Percentiles rank a stretch among this genome's conserved stretches.
Conservation (phyloP, 2,888 invertebrate genomes). For the Laspeyria flexula region DNA sequence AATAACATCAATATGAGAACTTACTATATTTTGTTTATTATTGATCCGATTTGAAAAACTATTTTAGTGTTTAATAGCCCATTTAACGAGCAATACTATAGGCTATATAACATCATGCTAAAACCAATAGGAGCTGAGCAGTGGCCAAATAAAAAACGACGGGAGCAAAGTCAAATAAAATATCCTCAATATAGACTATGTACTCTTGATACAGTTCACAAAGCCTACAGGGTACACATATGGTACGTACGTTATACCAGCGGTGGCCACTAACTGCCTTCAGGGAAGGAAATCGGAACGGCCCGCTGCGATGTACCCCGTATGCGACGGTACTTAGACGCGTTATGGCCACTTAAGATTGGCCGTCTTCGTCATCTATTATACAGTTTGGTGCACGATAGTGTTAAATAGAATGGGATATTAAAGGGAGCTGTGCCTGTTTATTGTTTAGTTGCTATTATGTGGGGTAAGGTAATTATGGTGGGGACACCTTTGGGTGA, state of each 20-base stretch:
- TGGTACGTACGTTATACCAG: conserved; percentile 11
- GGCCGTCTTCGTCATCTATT: conserved; percentile 28
- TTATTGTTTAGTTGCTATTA: neutral
- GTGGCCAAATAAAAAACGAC: no score
- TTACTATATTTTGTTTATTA: no score
- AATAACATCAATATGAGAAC: no score
- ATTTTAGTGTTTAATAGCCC: no score
- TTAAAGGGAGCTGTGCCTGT: neutral
- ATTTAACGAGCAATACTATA: no score
- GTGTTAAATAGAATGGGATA: conserved; percentile 7
- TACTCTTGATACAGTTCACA: conserved; percentile 5
- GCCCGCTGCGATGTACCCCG: conserved; percentile 7
- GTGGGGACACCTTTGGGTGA: no score
- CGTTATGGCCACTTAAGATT: conserved; percentile 44
- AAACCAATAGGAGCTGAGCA: no score
- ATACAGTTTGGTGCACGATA: conserved; percentile 11
- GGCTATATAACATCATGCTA: no score
- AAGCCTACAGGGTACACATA: conserved; percentile 4
- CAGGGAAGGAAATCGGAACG: conserved; percentile 19
- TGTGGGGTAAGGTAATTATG: neutral
- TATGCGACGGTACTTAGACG: conserved; percentile 22
- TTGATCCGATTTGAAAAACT: no score
- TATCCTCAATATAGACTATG: neutral
- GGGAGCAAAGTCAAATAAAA: no score
- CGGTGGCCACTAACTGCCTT: conserved; percentile 27